phyloP scores from a whole-genome alignment of 1,140 invertebrate genomes.

The Drosophila mauritiana region DNA sequence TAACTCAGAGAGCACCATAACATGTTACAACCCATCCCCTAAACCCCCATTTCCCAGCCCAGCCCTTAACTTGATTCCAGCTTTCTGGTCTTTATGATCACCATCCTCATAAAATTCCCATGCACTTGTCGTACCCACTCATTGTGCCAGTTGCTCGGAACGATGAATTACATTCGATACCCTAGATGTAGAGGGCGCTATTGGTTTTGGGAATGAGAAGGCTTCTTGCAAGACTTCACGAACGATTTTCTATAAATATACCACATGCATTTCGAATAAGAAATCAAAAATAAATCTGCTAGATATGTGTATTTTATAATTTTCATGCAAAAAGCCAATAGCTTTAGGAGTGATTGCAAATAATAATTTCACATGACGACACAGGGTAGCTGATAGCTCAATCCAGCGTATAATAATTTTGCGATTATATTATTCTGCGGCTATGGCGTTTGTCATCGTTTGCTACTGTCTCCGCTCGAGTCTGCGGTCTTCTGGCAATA shows the following conservation, averaged over 20 bases:
- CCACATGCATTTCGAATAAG: too few relatives aligned
- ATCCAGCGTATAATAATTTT: too few relatives aligned
- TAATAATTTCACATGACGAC: too few relatives aligned
- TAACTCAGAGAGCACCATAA: slow-evolving; percentile 38
- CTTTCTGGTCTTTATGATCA: slow-evolving; percentile 53
- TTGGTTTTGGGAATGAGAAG: neutral
- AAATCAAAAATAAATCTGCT: too few relatives aligned
- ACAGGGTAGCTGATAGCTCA: neutral
- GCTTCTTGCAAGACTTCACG: too few relatives aligned
- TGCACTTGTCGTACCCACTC: slow-evolving; percentile 41
- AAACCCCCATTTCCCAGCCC: neutral
- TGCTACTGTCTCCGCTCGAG: slow-evolving; percentile 38
- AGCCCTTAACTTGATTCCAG: slow-evolving; percentile 39
- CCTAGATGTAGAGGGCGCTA: neutral
- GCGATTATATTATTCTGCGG: slow-evolving; percentile 18
- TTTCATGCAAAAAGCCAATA: too few relatives aligned
- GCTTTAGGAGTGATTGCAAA: too few relatives aligned
- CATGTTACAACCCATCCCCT: slow-evolving; percentile 6
- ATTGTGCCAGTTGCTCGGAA: slow-evolving; percentile 38
- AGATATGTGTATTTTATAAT: too few relatives aligned
- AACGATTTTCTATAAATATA: too few relatives aligned
- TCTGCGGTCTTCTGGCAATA: slow-evolving; percentile 64
- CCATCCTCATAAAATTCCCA: slow-evolving; percentile 39
- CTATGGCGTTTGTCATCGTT: slow-evolving; percentile 37
- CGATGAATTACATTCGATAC: slow-evolving; percentile 39